Evolutionary conservation across 2,888 invertebrate genomes (phyloP).

Genomic region (Nymphalis c-album): DNA sequence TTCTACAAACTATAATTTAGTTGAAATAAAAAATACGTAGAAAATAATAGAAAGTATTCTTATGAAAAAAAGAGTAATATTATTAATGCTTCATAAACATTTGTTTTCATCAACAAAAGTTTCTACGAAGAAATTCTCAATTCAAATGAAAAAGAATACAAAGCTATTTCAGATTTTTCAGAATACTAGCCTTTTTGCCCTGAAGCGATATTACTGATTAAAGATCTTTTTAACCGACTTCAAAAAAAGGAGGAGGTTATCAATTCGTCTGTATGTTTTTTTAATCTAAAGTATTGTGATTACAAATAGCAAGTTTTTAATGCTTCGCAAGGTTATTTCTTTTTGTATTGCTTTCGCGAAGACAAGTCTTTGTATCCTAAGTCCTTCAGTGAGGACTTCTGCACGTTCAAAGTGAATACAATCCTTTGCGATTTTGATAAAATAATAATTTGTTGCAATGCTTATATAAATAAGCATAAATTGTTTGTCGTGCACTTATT

Average conservation of each 20-base stretch:
- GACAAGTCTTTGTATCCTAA: neutral
- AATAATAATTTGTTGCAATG: neutral
- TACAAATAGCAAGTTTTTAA: conserved; percentile 22
- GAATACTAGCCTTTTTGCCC: conserved; percentile 24
- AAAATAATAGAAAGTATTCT: neutral
- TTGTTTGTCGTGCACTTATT: no score
- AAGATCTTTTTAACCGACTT: no score
- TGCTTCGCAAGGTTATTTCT: conserved; percentile 7
- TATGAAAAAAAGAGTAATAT: neutral
- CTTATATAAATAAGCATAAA: no score
- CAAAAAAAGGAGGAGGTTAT: no score
- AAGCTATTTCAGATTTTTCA: conserved; percentile 22
- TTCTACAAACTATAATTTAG: neutral
- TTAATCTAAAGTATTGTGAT: conserved; percentile 29
- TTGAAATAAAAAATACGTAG: neutral
- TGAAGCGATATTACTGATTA: conserved; percentile 26
- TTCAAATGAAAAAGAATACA: conserved; percentile 21
- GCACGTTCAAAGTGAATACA: conserved; percentile 5
- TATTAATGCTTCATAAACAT: conserved; percentile 8
- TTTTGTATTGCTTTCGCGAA: neutral
- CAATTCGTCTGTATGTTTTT: no score
- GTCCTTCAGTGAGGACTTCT: neutral
- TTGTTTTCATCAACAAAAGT: conserved; percentile 19
- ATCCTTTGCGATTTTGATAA: neutral
- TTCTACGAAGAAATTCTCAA: conserved; percentile 19